phyloP scores from a whole-genome alignment of 2,888 invertebrate species.

The Dicroscelio sp. region DNA sequence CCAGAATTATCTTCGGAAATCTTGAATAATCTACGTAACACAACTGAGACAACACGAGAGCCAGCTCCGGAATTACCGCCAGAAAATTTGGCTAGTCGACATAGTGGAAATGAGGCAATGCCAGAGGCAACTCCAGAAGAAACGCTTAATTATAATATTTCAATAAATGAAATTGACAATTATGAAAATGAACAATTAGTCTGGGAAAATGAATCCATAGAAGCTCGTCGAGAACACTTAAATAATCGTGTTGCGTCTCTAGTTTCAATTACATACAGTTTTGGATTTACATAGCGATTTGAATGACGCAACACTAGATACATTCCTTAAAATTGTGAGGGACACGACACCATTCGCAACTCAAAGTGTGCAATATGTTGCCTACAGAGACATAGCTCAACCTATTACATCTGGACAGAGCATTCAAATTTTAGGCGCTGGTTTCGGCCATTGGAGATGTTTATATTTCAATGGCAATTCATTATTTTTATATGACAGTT shows the following conservation, averaged over 20 bases:
- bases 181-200: conserved; percentile 3
- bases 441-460: too few species aligned
- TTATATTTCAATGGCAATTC: too few species aligned
- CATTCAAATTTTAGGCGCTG: too few species aligned
- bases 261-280: not conserved
- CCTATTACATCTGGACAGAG: too few species aligned
- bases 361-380: conserved; percentile 16
- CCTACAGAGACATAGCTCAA: conserved; percentile 9
- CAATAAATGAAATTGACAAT: not conserved
- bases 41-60: not conserved
- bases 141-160: not conserved
- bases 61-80: not conserved
- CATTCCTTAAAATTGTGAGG: too few species aligned
- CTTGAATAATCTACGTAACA: not conserved
- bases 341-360: not conserved
- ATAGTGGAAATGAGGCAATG: too few species aligned
- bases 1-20: conserved; percentile 5
- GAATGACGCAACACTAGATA: conserved; percentile 4
- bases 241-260: not conserved
- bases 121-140: not conserved
- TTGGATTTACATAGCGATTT: not conserved
- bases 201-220: not conserved
- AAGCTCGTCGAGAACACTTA: not conserved
- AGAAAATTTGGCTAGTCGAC: not conserved
- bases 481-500: too few species aligned